Conservation (phyloP, 2,888 invertebrate species). For the Lasioglossum pauxillum region DNA sequence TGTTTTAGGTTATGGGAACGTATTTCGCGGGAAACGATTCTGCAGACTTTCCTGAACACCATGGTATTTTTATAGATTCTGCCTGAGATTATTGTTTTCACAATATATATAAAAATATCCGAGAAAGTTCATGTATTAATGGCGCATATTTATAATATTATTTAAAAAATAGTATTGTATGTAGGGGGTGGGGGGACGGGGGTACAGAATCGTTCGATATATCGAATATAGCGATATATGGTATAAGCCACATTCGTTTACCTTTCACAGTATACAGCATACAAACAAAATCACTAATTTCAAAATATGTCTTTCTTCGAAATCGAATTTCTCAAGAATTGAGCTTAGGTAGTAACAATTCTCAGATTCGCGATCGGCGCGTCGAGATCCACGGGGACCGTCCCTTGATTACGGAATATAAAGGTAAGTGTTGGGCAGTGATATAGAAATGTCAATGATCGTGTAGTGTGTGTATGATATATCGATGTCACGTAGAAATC, state of each 20-base stretch:
- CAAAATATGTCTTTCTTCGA: background rate
- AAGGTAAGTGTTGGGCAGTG: conserved; percentile 5
- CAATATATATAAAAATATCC: background rate
- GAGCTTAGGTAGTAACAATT: background rate
- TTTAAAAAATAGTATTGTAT: background rate
- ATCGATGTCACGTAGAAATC: conserved; percentile 28
- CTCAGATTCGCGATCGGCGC: background rate
- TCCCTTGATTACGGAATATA: background rate
- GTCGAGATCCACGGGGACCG: background rate
- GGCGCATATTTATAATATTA: background rate
- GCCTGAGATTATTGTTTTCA: background rate
- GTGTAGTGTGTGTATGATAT: conserved; percentile 51
- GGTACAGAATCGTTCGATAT: background rate
- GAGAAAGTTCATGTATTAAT: background rate
- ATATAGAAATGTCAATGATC: conserved; percentile 16
- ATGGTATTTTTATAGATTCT: background rate
- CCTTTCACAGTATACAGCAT: background rate
- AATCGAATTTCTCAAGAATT: background rate
- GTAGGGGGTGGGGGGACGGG: background rate
- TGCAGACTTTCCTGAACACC: background rate
- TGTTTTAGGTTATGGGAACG: background rate
- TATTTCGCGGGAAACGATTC: background rate
- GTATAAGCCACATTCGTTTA: background rate
- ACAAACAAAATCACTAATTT: background rate
- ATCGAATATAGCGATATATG: no score